Evolutionary conservation across 2,888 invertebrate genomes (phyloP).

Genomic region (Callosobruchus maculatus): DNA sequence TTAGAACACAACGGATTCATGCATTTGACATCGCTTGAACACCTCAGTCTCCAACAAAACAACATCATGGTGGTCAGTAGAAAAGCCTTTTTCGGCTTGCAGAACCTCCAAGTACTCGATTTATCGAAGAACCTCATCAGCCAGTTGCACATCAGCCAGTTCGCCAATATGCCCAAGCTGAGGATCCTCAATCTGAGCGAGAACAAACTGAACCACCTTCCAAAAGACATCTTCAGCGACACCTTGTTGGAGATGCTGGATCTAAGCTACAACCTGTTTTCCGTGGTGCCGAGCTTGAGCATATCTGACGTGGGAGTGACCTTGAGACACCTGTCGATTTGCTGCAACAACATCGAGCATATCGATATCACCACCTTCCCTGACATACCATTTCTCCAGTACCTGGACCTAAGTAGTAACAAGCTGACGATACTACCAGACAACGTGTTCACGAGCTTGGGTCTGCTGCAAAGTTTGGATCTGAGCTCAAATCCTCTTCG

Average conservation of each 20-base stretch:
- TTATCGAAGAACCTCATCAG: conserved; percentile 72
- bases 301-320: conserved; percentile 77
- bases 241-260: conserved; percentile 78
- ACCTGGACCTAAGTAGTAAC: conserved; percentile 75
- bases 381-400: conserved; percentile 73
- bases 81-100: conserved; percentile 72
- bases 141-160: conserved; percentile 76
- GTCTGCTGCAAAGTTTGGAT: conserved; percentile 74
- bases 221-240: conserved; percentile 75
- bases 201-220: conserved; percentile 70
- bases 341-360: conserved; percentile 78
- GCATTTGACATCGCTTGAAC: conserved; percentile 66
- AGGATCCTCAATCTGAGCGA: conserved; percentile 69
- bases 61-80: conserved; percentile 68
- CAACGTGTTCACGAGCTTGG: conserved; percentile 81
- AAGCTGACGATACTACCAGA: conserved; percentile 81
- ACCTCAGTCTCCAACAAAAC: conserved; percentile 71
- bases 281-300: conserved; percentile 74
- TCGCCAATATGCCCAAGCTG: conserved; percentile 70
- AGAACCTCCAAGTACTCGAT: conserved; percentile 74
- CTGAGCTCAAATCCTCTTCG: conserved; percentile 76
- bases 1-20: conserved; percentile 74
- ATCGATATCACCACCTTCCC: conserved; percentile 85
- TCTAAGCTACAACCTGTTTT: conserved; percentile 73
- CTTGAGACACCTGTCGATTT: conserved; percentile 72